Conservation (phyloP, 2,113 vertebrate genomes). For the Megalops atlanticus region DNA sequence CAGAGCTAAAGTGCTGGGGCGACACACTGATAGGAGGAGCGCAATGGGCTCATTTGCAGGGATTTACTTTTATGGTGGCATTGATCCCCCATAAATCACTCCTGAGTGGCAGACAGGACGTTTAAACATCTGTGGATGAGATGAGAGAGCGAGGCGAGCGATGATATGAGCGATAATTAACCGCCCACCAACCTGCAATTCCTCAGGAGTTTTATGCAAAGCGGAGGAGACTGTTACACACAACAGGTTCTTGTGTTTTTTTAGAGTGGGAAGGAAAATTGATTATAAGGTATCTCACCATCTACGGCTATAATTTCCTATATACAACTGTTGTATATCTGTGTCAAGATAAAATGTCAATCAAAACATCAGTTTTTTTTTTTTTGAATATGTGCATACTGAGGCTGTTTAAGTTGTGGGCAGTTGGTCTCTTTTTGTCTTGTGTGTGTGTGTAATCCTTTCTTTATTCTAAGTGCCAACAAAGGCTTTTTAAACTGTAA, state of each 20-base stretch:
- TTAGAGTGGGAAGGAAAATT: neutral
- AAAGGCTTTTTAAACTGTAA: too few relatives aligned
- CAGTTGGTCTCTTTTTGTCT: too few relatives aligned
- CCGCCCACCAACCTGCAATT: neutral
- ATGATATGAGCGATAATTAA: neutral
- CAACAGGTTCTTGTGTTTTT: neutral
- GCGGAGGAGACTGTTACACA: neutral
- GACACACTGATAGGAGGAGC: neutral
- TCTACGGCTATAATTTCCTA: neutral
- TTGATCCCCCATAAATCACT: slow-evolving; percentile 21
- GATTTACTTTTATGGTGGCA: slow-evolving; percentile 8
- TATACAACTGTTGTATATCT: neutral
- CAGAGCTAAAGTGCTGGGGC: neutral
- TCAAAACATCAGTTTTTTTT: too few relatives aligned
- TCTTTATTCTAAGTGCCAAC: too few relatives aligned
- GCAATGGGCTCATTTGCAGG: neutral
- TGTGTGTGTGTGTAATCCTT: too few relatives aligned
- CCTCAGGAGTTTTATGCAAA: neutral
- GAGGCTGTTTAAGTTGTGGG: too few relatives aligned
- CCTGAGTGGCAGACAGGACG: neutral
- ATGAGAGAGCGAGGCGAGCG: neutral
- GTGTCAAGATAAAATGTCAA: too few relatives aligned
- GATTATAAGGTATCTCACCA: neutral
- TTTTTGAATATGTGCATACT: neutral
- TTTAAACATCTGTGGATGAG: slow-evolving; percentile 10